These are phyloP conservation scores for Eupithecia dodoneata DNA, from an alignment of 2,888 invertebrate species.

Conservation along the genomic window DNA sequence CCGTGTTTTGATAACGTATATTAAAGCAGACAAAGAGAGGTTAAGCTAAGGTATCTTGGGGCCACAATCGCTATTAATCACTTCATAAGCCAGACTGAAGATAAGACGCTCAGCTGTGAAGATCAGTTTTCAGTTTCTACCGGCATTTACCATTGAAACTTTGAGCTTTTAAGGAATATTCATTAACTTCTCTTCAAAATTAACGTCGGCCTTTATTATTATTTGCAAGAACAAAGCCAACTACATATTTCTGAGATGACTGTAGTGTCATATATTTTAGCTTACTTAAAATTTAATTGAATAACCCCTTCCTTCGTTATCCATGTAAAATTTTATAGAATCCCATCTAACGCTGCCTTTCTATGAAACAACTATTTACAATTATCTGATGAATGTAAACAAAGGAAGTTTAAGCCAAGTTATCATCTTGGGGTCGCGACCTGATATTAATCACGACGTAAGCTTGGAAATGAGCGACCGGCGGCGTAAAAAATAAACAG, in stretches of 20 bases:
- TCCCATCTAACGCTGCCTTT: neutral
- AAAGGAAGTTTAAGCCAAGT: conserved; percentile 58
- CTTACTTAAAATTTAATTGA: neutral
- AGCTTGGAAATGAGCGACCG: conserved; percentile 65
- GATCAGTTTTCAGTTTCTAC: neutral
- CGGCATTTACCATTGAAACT: neutral
- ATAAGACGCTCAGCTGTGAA: conserved; percentile 1
- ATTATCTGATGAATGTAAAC: conserved; percentile 51
- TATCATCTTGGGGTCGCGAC: conserved; percentile 57
- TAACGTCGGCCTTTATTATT: neutral
- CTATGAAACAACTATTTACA: neutral
- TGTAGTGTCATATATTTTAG: neutral
- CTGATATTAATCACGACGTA: conserved; percentile 67
- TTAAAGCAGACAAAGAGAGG: conserved; percentile 58
- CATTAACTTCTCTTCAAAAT: neutral
- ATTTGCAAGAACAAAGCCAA: neutral
- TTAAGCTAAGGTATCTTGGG: conserved; percentile 55
- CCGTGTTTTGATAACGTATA: conserved; percentile 47
- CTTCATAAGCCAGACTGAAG: conserved; percentile 1
- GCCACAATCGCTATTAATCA: conserved; percentile 21
- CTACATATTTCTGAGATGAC: neutral
- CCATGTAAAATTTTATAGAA: neutral
- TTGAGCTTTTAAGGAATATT: neutral
- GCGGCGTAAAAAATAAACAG: conserved; percentile 60
- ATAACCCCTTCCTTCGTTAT: neutral